Evolutionary conservation across 2,113 vertebrate species (phyloP), one percentile per base, ranked within the genome.

Genomic region (Azemiops feae): DNA sequence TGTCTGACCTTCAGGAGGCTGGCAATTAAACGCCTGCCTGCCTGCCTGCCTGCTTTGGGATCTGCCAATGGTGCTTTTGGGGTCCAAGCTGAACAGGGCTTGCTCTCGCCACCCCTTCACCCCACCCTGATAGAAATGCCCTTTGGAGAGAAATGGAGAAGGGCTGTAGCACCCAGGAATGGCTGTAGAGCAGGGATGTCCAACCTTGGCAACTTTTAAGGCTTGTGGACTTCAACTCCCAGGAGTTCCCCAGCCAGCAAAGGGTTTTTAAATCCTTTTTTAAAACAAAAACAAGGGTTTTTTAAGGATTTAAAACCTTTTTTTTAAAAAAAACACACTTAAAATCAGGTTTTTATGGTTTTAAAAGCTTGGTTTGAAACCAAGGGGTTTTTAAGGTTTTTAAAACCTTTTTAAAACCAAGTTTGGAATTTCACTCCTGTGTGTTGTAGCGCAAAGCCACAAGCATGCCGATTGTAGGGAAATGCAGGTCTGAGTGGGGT

Each of bases 21-120:
- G 53, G 69, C 85, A 85, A 92, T 92, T 92, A 89, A 89, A 91
- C 81, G 87, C 6, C 52, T 89, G 64, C 16, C 87, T n/a, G 87
- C 22, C 58, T 88, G 58, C 27, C 58, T 88, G 58, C 27, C 87
- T 34, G 1, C 10, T 0, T 52, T 12, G 50, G 54, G 25, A 89
- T 89, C 47, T 81, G 60, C 50, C 69, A 30, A 4, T 30, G 81
- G 30, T 14, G 4, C 58, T 92, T 25, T 14, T 9, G n/a, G 50
- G 52, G 45, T 55, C 47, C 27, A 89, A 39, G 18, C 18, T 57
- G 69, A 53, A 57, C n/a, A 14, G 22, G 22, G 0, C 9, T 16
- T 12, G 0, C 8, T 16, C 39, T n/a, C 27, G 16, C 14, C 12
- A 6, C 14, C 64, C 10, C 60, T 60, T 60, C 58, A 60, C 60